phyloP scores from a whole-genome alignment of 2,797 vertebrate genomes.

The Rhinichthys osculus region DNA sequence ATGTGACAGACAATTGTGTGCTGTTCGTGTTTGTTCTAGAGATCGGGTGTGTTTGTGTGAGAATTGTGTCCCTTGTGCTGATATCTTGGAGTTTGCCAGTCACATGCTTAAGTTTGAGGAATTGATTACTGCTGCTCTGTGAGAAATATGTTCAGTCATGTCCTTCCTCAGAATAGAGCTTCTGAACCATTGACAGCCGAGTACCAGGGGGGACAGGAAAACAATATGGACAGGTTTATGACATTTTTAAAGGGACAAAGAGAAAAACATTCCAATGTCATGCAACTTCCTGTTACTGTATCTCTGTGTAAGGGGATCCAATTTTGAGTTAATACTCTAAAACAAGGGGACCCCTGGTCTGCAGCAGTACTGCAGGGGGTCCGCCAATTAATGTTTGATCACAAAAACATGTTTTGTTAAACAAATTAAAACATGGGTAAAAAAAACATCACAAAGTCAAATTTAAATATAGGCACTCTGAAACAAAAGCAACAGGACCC shows the following conservation, averaged over 20 bases:
- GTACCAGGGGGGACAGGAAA: conserved; percentile 1
- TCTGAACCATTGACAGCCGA: conserved; percentile 1
- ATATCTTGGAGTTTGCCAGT: conserved; percentile 65
- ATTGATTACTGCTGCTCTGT: conserved; percentile 57
- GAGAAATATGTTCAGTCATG: conserved; percentile 70
- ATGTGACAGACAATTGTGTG: background rate
- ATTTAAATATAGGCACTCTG: no score
- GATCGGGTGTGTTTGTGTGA: conserved; percentile 17
- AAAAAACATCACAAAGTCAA: no score
- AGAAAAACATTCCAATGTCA: background rate
- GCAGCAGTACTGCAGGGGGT: no score
- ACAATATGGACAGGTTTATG: background rate
- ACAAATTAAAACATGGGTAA: no score
- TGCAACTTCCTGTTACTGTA: background rate
- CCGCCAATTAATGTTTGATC: no score
- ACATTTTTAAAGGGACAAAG: background rate
- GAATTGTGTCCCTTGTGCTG: conserved; percentile 62
- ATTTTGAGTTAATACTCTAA: background rate
- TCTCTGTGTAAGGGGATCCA: background rate
- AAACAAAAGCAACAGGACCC: no score
- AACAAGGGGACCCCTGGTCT: no score
- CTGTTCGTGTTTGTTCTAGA: background rate
- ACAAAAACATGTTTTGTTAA: no score
- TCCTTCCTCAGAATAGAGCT: conserved; percentile 62
- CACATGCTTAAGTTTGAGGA: conserved; percentile 75